Evolutionary conservation across 2,888 invertebrate genomes (phyloP).

Genomic region (Saturnia japonica): DNA sequence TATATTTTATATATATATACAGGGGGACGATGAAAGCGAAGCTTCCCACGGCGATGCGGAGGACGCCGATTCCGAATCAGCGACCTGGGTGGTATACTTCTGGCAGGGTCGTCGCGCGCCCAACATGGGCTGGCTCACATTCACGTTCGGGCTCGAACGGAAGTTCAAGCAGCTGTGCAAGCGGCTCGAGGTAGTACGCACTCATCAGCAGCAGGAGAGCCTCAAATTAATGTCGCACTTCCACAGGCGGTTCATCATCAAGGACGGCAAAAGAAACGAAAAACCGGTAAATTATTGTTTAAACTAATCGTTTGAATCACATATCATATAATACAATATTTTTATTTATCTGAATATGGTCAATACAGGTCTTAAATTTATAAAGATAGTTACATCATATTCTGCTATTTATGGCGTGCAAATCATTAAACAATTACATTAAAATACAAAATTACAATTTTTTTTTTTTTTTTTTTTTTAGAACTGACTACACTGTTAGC

Average conservation of each 20-base stretch:
- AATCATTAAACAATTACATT: too few species aligned
- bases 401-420: too few species aligned
- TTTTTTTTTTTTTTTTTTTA: too few species aligned
- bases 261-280: constrained; percentile 89
- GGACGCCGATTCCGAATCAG: constrained; percentile 66
- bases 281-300: constrained; percentile 59
- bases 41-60: constrained; percentile 58
- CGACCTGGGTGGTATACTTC: constrained; percentile 97
- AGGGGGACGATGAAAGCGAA: constrained; percentile 80
- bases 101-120: constrained; percentile 99
- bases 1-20: background rate
- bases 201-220: constrained; percentile 99
- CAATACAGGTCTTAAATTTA: too few species aligned
- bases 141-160: constrained; percentile 92
- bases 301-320: too few species aligned
- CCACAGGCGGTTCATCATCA: constrained; percentile 94
- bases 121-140: constrained; percentile 99
- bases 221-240: constrained; percentile 99
- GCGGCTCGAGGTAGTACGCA: constrained; percentile 92
- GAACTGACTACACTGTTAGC: too few species aligned
- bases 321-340: too few species aligned
- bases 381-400: too few species aligned
- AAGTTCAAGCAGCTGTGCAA: constrained; percentile 74
- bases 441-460: too few species aligned
- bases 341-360: too few species aligned